Evolutionary conservation across 1,140 invertebrate species (phyloP), one percentile per base, ranked within the genome.

Genomic region (Saccostrea glomerata): DNA sequence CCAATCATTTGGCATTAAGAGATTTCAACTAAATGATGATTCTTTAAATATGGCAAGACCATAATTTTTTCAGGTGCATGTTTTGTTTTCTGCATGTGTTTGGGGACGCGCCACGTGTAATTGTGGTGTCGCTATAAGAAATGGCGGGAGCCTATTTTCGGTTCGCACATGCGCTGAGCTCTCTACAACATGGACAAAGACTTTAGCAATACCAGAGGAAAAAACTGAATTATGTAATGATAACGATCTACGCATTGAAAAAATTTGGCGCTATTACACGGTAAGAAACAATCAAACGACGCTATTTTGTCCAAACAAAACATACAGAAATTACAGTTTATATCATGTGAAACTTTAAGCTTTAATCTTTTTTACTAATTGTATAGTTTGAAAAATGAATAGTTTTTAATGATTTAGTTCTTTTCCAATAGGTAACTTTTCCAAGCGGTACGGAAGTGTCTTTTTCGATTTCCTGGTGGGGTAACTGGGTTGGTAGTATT

Each of bases 61-160:
- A 47, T 47, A 47, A 47, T 47, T 47, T 20, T 20, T 63, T 63
- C n/a, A 63, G 58, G 58, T 63, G 58, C 58, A 63, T 20, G 58
- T 63, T 17, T 63, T 63, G 58, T 63, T 63, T 63, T 63, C 58
- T n/a, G 17, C 58, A 63, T 63, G 58, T 63, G 58, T 63, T 63
- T 63, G 58, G 58, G 15, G 58, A 63, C 58, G 58, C 58, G 58
- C 58, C 58, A 63, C 58, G 58, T 63, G 58, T 63, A 63, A 63
- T 20, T 63, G 58, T 63, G 58, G 58, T n/a, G 17, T 63, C 6
- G 58, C 58, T 17, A 63, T 63, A 17, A 63, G 58, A 63, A 63
- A 17, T 63, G 58, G 58, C 15, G 58, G 58, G n/a, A 63, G 58
- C n/a, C 58, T 63, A 17, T 20, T 63, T 20, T 63, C 58, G 0